Conservation (phyloP, 2,797 vertebrate genomes). For the Neosalanx taihuensis region DNA sequence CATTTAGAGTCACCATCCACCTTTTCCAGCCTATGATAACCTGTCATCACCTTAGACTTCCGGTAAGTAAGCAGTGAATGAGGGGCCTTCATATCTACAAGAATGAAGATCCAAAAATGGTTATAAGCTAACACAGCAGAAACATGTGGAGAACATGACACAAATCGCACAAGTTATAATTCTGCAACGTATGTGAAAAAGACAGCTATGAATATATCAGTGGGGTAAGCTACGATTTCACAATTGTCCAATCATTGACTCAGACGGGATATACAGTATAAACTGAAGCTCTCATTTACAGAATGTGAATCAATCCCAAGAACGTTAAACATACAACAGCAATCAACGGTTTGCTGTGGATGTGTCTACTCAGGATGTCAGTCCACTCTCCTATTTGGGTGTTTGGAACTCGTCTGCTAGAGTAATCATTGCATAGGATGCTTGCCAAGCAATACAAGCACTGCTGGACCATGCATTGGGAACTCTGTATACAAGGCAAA, state of each 20-base stretch:
- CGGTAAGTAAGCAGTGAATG: too few species aligned
- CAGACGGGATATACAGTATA: slow-evolving; percentile 21
- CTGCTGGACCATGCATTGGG: not conserved
- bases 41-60: too few species aligned
- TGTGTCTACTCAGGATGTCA: slow-evolving; percentile 2
- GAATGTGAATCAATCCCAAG: not conserved
- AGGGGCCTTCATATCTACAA: too few species aligned
- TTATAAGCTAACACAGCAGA: not conserved
- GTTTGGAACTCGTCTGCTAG: not conserved
- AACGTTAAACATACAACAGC: not conserved
- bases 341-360: not conserved
- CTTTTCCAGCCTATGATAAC: too few species aligned
- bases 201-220: slow-evolving; percentile 67
- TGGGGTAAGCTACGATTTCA: slow-evolving; percentile 48
- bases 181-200: slow-evolving; percentile 57
- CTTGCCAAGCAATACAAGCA: slow-evolving; percentile 1
- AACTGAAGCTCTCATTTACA: not conserved
- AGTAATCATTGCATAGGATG: not conserved
- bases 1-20: too few species aligned
- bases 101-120: too few species aligned
- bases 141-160: slow-evolving; percentile 27
- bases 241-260: slow-evolving; percentile 60
- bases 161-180: slow-evolving; percentile 62
- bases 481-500: not conserved
- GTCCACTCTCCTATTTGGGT: slow-evolving; percentile 4